Evolutionary conservation across 2,888 invertebrate genomes (phyloP), one percentile per base, ranked within the genome.

Genomic region (Philhelius pedissequus): DNA sequence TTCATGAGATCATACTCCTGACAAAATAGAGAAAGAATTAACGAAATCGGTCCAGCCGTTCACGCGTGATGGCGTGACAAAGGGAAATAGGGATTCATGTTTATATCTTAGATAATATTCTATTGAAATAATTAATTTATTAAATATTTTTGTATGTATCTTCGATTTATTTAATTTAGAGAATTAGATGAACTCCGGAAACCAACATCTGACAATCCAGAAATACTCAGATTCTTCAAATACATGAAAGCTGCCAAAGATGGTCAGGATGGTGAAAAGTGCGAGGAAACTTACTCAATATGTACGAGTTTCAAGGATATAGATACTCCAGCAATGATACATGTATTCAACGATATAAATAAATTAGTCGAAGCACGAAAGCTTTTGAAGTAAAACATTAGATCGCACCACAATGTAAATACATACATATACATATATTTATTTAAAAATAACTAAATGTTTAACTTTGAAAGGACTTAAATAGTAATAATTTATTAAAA

Each of bases 181-280:
- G 97, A 97, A 90, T 92, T 97, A 73, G 97, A 97, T 90, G 97
- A 97, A 89, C 92, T 97, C 56, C 93, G 96, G 4, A 95, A 96
- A 69, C 97, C 97, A 0, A 95, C 96, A 0, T 95, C 95, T 0
- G 97, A 97, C 90, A 97, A 97, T 90, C 95, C 96, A 0, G 97
- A 97, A 88, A 97, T 97, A 79, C 92, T 97, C 45, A 93, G 97
- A 69, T 97, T 97, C 93, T 97, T 97, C 93, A 94, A 95, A 75
- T 97, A 97, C 91, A 97, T 97, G 97, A 95, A 96, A 86, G 96
- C 97, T 0, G 97, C 97, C 11, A 94, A 97, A 90, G 95, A 96
- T 86, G 97, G 97, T 0, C 97, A 97, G 89, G 97, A 97, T 88
- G 96, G 96, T 18, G 92, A 93, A 11, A 94, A 94, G 88, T 97